Conservation (phyloP, 2,113 vertebrate genomes). For the Rhynchomys soricoides region DNA sequence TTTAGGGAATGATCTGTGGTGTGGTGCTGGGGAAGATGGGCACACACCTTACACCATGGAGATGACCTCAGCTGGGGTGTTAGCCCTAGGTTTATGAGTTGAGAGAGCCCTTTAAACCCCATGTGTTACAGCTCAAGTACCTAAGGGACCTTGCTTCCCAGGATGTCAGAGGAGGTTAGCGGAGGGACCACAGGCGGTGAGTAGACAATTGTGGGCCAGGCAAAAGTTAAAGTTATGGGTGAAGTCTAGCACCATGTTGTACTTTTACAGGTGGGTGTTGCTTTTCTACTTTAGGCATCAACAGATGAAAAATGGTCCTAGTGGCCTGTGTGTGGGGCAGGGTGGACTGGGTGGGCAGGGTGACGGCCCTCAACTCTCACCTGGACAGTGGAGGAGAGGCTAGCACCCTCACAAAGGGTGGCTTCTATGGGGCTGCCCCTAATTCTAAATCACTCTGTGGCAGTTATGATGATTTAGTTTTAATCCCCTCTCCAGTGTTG, state of each 20-base stretch:
- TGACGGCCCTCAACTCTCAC: neutral
- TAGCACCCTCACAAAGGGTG: neutral
- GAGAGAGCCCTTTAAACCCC: neutral
- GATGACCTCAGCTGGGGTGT: neutral
- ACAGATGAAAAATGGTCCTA: neutral
- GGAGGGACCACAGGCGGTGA: neutral
- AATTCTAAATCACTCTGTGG: neutral
- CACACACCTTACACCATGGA: neutral
- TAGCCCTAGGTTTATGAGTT: neutral
- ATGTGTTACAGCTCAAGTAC: neutral
- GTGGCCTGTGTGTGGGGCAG: neutral
- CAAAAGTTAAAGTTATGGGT: neutral
- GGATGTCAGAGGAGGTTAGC: neutral
- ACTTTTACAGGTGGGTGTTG: neutral
- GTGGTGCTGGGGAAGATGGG: neutral
- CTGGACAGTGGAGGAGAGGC: too few species aligned
- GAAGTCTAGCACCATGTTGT: neutral
- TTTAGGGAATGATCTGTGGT: neutral
- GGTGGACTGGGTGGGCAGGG: neutral
- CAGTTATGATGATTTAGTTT: neutral
- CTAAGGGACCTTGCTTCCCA: neutral
- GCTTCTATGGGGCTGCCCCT: neutral
- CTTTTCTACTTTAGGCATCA: neutral
- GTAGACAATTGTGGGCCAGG: neutral
- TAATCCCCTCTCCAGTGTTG: neutral